Conservation (phyloP, 1,140 invertebrate species). For the Lerema accius region DNA sequence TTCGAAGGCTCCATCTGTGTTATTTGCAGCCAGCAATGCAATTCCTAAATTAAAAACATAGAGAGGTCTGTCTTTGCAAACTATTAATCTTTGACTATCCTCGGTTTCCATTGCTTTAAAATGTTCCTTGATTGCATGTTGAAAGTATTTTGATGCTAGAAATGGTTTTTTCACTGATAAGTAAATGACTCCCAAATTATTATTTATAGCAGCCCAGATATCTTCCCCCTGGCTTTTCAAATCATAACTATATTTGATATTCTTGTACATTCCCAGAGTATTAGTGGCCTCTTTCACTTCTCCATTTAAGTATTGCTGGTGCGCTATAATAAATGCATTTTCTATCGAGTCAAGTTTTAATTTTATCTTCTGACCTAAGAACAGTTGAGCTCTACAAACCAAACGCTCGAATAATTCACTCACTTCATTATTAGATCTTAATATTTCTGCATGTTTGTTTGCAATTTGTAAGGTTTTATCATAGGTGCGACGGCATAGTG, state of each 20-base stretch:
- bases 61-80: constrained; percentile 87
- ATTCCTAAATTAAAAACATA: constrained; percentile 97
- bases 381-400: constrained; percentile 77
- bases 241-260: constrained; percentile 72
- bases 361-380: constrained; percentile 78
- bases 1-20: constrained; percentile 93
- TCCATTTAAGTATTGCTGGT: constrained; percentile 83
- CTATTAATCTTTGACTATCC: constrained; percentile 67
- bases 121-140: constrained; percentile 92
- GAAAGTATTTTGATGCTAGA: constrained; percentile 92
- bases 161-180: constrained; percentile 94
- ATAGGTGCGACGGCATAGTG: constrained; percentile 69
- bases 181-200: constrained; percentile 95
- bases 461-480: constrained; percentile 69
- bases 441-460: constrained; percentile 60
- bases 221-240: constrained; percentile 75
- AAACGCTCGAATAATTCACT: constrained; percentile 75
- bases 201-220: constrained; percentile 89
- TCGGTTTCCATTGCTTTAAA: constrained; percentile 81
- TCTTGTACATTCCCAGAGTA: constrained; percentile 80
- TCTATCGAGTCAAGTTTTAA: constrained; percentile 78
- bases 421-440: constrained; percentile 64
- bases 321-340: constrained; percentile 80
- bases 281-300: constrained; percentile 83
- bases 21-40: constrained; percentile 90